Conservation (phyloP, 2,888 invertebrate genomes). For the Plagiodera versicolora region DNA sequence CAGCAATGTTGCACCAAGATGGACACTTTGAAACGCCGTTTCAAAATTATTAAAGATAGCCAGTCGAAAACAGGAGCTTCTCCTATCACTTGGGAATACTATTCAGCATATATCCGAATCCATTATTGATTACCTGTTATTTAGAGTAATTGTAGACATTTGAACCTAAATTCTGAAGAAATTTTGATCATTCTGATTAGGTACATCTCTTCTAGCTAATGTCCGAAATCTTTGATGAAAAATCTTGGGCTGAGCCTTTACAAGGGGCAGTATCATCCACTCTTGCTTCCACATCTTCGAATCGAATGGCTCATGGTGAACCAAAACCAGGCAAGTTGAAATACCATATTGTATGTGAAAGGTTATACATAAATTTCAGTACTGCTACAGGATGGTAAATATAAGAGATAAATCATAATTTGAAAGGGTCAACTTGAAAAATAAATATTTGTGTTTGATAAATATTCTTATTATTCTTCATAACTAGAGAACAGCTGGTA, state of each 20-base stretch:
- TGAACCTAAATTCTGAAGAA: no score
- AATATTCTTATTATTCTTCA: no score
- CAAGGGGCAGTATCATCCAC: neutral
- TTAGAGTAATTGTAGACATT: neutral
- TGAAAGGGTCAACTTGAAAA: no score
- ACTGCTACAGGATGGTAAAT: no score
- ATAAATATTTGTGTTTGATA: no score
- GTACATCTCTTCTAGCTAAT: neutral
- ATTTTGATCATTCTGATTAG: neutral
- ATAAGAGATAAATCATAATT: no score
- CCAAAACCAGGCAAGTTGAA: neutral
- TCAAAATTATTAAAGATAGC: neutral
- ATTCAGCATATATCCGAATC: neutral
- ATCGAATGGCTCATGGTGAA: neutral
- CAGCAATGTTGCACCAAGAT: neutral
- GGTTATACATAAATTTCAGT: no score
- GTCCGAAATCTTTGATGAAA: neutral
- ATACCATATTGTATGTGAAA: no score
- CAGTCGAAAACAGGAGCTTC: neutral
- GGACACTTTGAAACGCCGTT: neutral
- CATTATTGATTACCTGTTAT: neutral
- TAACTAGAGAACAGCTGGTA: no score
- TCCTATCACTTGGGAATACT: slow-evolving; percentile 4
- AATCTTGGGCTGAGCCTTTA: neutral
- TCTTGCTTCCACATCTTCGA: neutral